Evolutionary conservation across 2,888 invertebrate genomes (phyloP).

Genomic region (Hypsopygia costalis): DNA sequence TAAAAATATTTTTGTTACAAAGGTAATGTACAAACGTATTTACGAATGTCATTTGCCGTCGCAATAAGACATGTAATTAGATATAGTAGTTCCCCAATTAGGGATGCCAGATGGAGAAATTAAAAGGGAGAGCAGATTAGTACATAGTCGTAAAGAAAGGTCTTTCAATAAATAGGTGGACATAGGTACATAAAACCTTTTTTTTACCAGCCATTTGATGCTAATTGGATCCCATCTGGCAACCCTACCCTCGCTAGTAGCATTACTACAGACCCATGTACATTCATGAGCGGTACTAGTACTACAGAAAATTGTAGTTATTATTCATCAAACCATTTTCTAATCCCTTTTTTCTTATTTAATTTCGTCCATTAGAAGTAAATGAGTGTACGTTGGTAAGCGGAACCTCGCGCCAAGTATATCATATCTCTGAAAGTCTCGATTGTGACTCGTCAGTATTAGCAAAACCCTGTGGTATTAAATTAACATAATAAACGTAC

Average conservation of each 20-base stretch:
- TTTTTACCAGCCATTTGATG: too few relatives aligned
- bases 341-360: background rate
- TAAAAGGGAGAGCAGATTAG: too few relatives aligned
- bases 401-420: conserved; percentile 32
- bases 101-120: too few relatives aligned
- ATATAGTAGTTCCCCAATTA: conserved; percentile 46
- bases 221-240: too few relatives aligned
- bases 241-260: conserved; percentile 56
- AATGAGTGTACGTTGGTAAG: conserved; percentile 3
- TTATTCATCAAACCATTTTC: too few relatives aligned
- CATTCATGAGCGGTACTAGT: too few relatives aligned
- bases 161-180: too few relatives aligned
- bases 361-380: background rate
- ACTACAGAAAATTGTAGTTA: too few relatives aligned
- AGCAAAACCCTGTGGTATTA: conserved; percentile 67
- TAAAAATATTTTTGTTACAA: conserved; percentile 61
- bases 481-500: conserved; percentile 51
- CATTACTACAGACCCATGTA: conserved; percentile 27
- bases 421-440: conserved; percentile 69
- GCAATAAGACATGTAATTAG: conserved; percentile 34
- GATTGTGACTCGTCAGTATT: conserved; percentile 70
- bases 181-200: too few relatives aligned
- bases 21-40: conserved; percentile 24
- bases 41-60: conserved; percentile 29
- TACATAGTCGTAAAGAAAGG: too few relatives aligned